Evolutionary conservation across 2,888 invertebrate species (phyloP), one percentile per base, ranked within the genome.

Genomic region (Acanthopleura granulata): DNA sequence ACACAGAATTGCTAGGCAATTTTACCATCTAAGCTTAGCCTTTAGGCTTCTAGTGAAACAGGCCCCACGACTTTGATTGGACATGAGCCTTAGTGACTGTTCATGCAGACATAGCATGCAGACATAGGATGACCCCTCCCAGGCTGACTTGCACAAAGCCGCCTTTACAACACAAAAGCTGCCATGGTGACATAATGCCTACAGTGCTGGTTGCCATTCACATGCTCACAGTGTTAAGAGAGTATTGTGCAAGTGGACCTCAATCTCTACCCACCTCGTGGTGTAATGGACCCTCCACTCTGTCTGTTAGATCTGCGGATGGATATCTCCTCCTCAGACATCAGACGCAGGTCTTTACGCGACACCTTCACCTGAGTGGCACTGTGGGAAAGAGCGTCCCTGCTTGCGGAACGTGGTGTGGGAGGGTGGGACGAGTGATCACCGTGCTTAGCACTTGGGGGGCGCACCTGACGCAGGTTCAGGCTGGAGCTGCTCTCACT

Each of bases 281-380:
- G 71, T 40, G 49, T 49, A 40, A 49, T 71, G 49, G 49, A 49
- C 30, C 40, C 49, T 14, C 40, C 49, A 49, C 84, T 84, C 18
- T 84, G 80, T 73, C 83, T 85, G 78, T 86, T 86, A 1, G 89
- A 89, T 75, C 86, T 79, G 71, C 89, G 76, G 74, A 89, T 75
- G 14, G 80, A 79, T n/a, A 90, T 82, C 74, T 90, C 90, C 74
- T 87, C 88, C 18, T 88, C 85, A 25, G 88, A 85, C 86, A 90
- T 86, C 22, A 84, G 86, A 15, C 90, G 83, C 62, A 90, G 79
- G 74, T 89, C 89, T 80, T 84, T 85, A 18, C 89, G 81, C 9
- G 90, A 89, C 61, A 89, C 85, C 76, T 89, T 87, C 27, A 90
- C 87, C 0, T 88, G 88, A 15, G 87, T 87, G 25, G 80, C 75